Conservation (phyloP, 1,140 invertebrate genomes). For the Leptopilina boulardi region DNA sequence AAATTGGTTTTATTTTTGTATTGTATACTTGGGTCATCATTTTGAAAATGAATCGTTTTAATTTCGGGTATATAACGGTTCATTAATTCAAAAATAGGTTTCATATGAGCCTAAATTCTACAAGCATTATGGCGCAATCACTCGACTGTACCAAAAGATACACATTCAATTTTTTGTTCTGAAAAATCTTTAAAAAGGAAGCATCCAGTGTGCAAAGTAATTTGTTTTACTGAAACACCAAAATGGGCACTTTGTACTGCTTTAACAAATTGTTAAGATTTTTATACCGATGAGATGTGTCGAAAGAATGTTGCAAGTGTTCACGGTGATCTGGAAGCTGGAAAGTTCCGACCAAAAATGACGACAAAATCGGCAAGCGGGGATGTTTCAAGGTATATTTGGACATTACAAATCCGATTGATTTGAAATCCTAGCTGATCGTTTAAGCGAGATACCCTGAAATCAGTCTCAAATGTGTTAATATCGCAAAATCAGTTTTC, state of each 20-base stretch:
- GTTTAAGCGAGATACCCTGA: no score
- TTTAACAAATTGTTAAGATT: conserved; percentile 29
- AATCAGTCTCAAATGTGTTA: no score
- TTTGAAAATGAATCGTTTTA: neutral
- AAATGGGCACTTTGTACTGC: conserved; percentile 67
- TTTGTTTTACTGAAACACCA: conserved; percentile 58
- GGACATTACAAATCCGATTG: no score
- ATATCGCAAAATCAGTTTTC: no score
- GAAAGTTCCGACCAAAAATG: no score
- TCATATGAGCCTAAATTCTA: conserved; percentile 62
- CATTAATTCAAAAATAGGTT: conserved; percentile 57
- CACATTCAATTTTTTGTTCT: conserved; percentile 48
- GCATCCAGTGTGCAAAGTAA: conserved; percentile 65
- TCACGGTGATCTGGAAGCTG: no score
- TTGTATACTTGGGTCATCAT: conserved; percentile 5
- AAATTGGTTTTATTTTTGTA: neutral
- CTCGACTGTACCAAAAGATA: conserved; percentile 64
- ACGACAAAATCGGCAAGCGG: no score
- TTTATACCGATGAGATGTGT: conserved; percentile 14
- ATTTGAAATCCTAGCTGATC: no score
- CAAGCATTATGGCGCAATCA: conserved; percentile 50
- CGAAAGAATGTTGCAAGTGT: neutral
- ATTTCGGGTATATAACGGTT: no score
- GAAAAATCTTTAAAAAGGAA: conserved; percentile 50
- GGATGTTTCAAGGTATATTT: no score